Conservation (phyloP, 2,113 vertebrate genomes). For the Rostratula benghalensis region DNA sequence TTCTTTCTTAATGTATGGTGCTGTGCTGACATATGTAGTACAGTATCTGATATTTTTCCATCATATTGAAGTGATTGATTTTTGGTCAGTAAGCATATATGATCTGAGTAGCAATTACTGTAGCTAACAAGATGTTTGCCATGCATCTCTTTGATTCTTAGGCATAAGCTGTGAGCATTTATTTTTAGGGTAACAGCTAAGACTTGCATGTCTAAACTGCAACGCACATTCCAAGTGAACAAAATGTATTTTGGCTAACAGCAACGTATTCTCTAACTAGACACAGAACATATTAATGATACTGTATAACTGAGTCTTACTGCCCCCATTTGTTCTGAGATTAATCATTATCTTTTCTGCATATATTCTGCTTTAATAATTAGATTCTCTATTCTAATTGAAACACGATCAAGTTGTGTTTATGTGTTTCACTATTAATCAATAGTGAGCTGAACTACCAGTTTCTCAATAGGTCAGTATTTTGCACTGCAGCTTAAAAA, state of each 20-base stretch:
- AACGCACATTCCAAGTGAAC: background rate
- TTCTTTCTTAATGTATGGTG: background rate
- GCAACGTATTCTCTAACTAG: background rate
- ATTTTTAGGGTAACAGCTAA: background rate
- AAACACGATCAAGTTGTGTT: slow-evolving; percentile 10
- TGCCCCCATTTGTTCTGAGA: background rate
- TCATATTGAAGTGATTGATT: background rate
- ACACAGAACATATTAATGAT: background rate
- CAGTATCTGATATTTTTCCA: background rate
- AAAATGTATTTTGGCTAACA: background rate
- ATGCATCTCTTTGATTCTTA: background rate
- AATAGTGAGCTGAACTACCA: background rate
- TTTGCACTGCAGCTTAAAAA: background rate
- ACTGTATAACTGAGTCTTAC: background rate
- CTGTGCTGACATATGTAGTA: background rate
- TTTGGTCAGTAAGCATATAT: background rate
- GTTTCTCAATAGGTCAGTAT: background rate
- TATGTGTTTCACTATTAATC: slow-evolving; percentile 1
- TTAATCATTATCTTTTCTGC: no score
- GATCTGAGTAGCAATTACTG: background rate
- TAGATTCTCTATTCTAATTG: background rate
- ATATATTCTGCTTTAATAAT: background rate
- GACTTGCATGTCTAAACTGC: background rate
- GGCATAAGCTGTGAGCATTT: background rate
- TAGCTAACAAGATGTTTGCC: background rate